A percentile compares a stretch with the other conserved stretches of the same genome.
phyloP scores from a whole-genome alignment of 2,113 vertebrate species.

The Corythornis madagascariensis region DNA sequence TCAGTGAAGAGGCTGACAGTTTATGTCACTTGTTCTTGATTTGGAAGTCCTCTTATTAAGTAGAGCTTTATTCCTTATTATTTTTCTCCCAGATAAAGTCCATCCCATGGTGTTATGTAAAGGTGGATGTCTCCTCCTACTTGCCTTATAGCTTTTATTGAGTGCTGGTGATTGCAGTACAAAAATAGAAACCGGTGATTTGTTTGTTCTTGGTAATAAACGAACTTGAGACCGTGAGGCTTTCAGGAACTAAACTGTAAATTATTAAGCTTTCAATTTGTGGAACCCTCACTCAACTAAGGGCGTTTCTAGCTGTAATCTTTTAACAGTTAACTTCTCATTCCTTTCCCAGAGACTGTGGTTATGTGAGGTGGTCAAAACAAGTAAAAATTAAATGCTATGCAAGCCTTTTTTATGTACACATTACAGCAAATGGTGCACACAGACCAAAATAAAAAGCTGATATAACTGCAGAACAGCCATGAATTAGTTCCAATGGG shows the following conservation, averaged over 20 bases:
- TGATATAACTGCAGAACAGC: not conserved
- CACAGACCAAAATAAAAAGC: not conserved
- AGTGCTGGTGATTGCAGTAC: not conserved
- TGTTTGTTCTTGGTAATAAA: constrained; percentile 8
- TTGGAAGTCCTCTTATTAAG: not conserved
- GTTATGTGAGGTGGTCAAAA: not conserved
- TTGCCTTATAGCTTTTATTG: not conserved
- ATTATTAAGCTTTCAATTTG: constrained; percentile 54
- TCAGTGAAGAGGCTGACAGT: not conserved
- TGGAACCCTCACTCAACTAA: not conserved
- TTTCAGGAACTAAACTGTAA: constrained; percentile 30
- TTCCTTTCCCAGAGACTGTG: not conserved
- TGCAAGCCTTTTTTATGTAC: not conserved
- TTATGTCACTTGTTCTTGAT: not conserved
- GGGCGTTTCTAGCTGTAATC: not conserved
- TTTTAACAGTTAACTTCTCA: not conserved
- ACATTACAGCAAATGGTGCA: not conserved
- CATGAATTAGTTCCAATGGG: not conserved
- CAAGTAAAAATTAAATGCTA: not conserved
- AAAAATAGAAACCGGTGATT: constrained; percentile 7
- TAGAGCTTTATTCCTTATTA: not conserved
- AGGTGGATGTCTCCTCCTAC: not conserved
- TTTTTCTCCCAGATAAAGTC: not conserved
- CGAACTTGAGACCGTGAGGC: constrained; percentile 13
- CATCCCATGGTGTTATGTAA: not conserved